These are phyloP conservation scores for Sericinus montela DNA, from an alignment of 2,888 invertebrate genomes.

Conservation along the genomic window DNA sequence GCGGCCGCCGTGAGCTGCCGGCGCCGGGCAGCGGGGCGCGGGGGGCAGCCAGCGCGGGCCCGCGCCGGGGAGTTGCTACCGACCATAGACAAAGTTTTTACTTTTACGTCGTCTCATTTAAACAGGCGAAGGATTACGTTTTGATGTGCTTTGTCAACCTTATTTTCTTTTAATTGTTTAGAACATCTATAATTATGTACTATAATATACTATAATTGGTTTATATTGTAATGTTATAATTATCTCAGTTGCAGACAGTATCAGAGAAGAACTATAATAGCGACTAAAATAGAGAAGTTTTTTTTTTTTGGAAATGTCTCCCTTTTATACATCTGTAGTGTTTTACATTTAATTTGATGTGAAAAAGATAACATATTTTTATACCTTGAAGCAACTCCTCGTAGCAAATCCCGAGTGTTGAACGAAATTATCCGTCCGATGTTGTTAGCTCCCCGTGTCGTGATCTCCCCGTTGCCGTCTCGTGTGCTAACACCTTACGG, in stretches of 20 bases:
- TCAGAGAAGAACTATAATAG: no score
- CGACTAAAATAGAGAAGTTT: no score
- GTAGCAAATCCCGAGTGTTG: slow-evolving; percentile 30
- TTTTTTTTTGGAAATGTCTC: no score
- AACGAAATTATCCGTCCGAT: slow-evolving; percentile 73
- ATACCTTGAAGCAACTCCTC: slow-evolving; percentile 12
- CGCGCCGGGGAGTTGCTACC: slow-evolving; percentile 8
- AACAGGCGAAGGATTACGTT: no score
- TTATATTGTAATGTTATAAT: no score
- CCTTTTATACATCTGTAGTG: no score
- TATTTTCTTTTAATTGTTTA: no score
- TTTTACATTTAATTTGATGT: background rate
- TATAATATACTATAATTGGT: no score
- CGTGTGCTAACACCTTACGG: slow-evolving; percentile 20
- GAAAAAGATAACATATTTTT: slow-evolving; percentile 13
- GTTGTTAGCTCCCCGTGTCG: slow-evolving; percentile 57
- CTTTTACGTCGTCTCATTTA: background rate
- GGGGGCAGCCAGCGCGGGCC: slow-evolving; percentile 1
- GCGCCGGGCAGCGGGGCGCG: slow-evolving; percentile 23
- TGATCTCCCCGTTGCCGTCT: slow-evolving; percentile 44
- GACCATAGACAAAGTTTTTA: background rate
- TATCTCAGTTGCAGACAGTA: no score
- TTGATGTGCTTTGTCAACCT: no score
- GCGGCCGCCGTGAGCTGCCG: slow-evolving; percentile 51
- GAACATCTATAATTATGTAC: no score